Conservation (phyloP, 2,797 vertebrate genomes). For the Parambassis ranga region DNA sequence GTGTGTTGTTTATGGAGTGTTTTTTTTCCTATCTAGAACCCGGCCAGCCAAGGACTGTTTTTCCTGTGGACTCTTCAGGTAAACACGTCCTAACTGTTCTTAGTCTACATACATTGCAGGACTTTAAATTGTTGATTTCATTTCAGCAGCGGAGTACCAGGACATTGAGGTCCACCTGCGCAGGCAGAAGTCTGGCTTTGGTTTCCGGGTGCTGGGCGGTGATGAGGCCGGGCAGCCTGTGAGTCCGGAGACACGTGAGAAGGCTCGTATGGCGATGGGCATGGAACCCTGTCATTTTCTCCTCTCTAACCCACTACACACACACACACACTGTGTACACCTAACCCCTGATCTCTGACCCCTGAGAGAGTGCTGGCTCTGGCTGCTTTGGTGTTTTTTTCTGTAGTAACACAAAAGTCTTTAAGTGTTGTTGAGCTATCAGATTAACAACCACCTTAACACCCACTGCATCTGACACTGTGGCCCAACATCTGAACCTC, state of each 20-base stretch:
- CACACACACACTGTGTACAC: slow-evolving; percentile 42
- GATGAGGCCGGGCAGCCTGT: slow-evolving; percentile 98
- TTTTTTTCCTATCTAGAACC: slow-evolving; percentile 85
- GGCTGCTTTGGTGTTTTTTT: slow-evolving; percentile 45
- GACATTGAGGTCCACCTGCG: slow-evolving; percentile 96
- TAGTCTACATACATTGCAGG: neutral
- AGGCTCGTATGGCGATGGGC: slow-evolving; percentile 82
- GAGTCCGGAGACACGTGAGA: slow-evolving; percentile 87
- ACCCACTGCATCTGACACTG: slow-evolving; percentile 23
- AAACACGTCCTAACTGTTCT: slow-evolving; percentile 59
- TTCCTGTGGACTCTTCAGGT: slow-evolving; percentile 91
- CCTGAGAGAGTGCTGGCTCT: slow-evolving; percentile 63
- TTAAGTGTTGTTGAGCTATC: neutral
- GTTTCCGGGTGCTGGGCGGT: slow-evolving; percentile 97
- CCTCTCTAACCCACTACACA: slow-evolving; percentile 62
- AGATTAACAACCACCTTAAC: slow-evolving; percentile 47
- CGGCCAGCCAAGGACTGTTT: slow-evolving; percentile 88
- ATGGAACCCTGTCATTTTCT: slow-evolving; percentile 77
- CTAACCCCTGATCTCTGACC: slow-evolving; percentile 64
- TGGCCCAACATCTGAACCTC: neutral
- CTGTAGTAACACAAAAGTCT: slow-evolving; percentile 34
- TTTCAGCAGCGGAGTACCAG: slow-evolving; percentile 89
- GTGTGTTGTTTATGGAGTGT: slow-evolving; percentile 74
- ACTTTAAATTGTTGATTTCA: neutral
- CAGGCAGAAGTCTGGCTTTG: slow-evolving; percentile 96